Conservation (phyloP, 2,113 vertebrate species). For the Pao palembangensis region DNA sequence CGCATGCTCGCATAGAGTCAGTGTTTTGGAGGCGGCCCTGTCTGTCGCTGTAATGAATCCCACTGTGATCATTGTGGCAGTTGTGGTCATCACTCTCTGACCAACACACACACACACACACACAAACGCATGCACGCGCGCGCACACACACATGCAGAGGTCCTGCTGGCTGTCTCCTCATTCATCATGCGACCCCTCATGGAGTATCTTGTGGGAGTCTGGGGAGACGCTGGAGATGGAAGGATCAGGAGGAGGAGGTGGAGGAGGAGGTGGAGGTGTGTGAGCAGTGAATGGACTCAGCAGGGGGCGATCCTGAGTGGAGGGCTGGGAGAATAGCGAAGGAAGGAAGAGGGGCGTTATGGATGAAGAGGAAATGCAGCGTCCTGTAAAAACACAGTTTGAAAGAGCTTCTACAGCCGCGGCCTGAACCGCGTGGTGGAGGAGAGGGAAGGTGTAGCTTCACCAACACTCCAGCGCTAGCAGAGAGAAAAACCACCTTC, state of each 20-base stretch:
- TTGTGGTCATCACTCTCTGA: conserved; percentile 88
- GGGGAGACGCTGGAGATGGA: conserved; percentile 80
- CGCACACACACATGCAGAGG: conserved; percentile 46
- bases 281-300: conserved; percentile 23
- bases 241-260: conserved; percentile 79
- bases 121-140: conserved; percentile 36
- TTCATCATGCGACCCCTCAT: conserved; percentile 89
- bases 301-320: conserved; percentile 16
- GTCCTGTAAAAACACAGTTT: too few species aligned
- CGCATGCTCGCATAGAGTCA: conserved; percentile 25
- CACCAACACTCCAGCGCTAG: too few species aligned
- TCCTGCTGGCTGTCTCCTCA: conserved; percentile 81
- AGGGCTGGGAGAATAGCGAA: conserved; percentile 8
- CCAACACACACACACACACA: conserved; percentile 49
- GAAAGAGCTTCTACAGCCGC: too few species aligned
- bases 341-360: conserved; percentile 12
- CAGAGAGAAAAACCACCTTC: background rate
- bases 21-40: conserved; percentile 83
- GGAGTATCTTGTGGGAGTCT: conserved; percentile 85
- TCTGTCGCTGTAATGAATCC: conserved; percentile 95
- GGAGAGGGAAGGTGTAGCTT: background rate
- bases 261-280: conserved; percentile 71
- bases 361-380: too few species aligned
- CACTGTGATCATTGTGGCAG: conserved; percentile 77
- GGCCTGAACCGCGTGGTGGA: too few species aligned